A percentile compares a stretch with the other conserved stretches of the same genome.
phyloP scores from a whole-genome alignment of 2,888 invertebrate species.

The Thecocarcelia acutangulata region DNA sequence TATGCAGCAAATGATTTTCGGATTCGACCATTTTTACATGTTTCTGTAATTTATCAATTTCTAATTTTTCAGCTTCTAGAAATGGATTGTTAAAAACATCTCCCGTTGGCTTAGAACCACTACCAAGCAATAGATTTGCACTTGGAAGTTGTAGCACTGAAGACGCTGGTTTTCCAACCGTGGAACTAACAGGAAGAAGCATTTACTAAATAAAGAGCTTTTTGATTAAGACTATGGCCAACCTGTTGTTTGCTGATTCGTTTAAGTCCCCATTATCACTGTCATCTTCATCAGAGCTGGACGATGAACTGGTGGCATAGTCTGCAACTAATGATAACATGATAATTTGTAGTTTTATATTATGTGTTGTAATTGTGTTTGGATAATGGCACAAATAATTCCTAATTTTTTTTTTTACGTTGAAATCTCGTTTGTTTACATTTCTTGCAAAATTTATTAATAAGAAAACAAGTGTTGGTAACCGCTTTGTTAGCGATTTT shows the following conservation, averaged over 20 bases:
- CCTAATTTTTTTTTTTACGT: neutral
- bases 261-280: neutral
- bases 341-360: neutral
- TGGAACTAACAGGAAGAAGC: neutral
- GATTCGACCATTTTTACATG: constrained; percentile 95
- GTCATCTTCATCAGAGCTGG: constrained; percentile 32
- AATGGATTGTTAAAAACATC: constrained; percentile 93
- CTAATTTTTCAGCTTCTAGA: constrained; percentile 91
- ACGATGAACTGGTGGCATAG: constrained; percentile 56
- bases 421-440: neutral
- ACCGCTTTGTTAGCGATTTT: no score
- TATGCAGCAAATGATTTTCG: constrained; percentile 88
- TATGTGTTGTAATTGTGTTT: neutral
- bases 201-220: neutral
- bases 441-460: no score
- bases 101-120: constrained; percentile 71
- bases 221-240: neutral
- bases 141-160: constrained; percentile 74
- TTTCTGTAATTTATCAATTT: constrained; percentile 92
- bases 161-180: neutral
- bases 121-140: constrained; percentile 74
- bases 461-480: no score
- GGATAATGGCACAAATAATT: neutral
- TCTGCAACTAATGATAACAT: constrained; percentile 65
- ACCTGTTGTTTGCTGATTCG: neutral